A percentile compares a stretch with the other conserved stretches of the same genome.
These are phyloP conservation scores for Pristionchus pacificus DNA, from an alignment of 1,140 invertebrate species.

Conservation along the genomic window DNA sequence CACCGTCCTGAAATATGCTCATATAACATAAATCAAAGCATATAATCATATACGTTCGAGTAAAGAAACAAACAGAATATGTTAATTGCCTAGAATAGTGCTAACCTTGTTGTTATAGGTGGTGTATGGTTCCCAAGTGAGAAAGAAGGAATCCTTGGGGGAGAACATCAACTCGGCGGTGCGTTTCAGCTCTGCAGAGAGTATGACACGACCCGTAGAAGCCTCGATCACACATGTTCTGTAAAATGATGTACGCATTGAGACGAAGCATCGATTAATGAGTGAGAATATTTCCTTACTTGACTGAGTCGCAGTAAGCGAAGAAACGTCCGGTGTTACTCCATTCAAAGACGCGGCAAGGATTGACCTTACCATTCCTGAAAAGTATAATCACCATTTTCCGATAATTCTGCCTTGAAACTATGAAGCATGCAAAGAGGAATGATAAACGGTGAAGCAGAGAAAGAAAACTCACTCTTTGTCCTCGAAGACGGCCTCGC, in stretches of 20 bases:
- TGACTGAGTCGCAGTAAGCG: constrained; percentile 26
- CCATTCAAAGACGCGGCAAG: constrained; percentile 30
- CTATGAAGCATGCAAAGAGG: background rate
- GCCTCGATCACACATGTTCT: constrained; percentile 32
- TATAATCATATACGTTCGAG: no score
- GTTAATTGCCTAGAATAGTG: background rate
- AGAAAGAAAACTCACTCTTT: constrained; percentile 28
- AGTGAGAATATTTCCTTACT: constrained; percentile 19
- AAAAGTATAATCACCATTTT: constrained; percentile 6
- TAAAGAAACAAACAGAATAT: no score
- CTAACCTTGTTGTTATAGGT: constrained; percentile 29
- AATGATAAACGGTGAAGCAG: background rate
- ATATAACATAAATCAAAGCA: no score
- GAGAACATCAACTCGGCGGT: constrained; percentile 34
- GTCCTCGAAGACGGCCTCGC: constrained; percentile 19
- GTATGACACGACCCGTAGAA: constrained; percentile 23
- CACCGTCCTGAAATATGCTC: constrained; percentile 18
- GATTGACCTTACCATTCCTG: constrained; percentile 25
- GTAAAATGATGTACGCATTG: constrained; percentile 2
- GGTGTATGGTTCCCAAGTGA: constrained; percentile 34
- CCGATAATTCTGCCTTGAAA: background rate
- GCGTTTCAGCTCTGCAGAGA: constrained; percentile 26
- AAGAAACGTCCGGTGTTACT: constrained; percentile 36
- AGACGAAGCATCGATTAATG: constrained; percentile 14
- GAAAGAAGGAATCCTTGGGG: constrained; percentile 25